Base-by-base conservation (phyloP, 2,888 invertebrate species). In the Dione vanillae region DNA sequence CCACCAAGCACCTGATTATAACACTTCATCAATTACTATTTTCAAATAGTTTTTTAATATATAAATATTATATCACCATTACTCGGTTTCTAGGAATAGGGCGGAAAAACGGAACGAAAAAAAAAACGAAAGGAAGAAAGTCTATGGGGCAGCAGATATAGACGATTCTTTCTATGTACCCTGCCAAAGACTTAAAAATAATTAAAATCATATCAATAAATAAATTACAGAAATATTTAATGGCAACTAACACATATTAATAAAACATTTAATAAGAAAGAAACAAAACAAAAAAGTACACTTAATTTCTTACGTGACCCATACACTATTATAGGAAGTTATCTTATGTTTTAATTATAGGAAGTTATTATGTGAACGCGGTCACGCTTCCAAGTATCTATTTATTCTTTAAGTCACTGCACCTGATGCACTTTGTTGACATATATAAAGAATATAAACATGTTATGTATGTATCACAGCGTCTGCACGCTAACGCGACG, bases 351-450 rank as follows among this genome's bases (percentile, higher is more conserved):
- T 35, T 2, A 45, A 61, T n/a, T 61, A 27, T n/a, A 27, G 61
- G 61, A 61, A 61, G 11, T 61, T 35, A 61, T 43, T 27, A 61
- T n/a, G n/a, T 19, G 47, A 62, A 10, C 12, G 16, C 64, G 14
- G 49, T 64, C 49, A 64, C 40, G 37, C 49, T 64, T 19, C 37
- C 19, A 40, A 51, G 49, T 40, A 8, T 64, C 37, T 37, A 37
- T 49, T 64, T 64, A 47, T 51, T 40, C 37, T 64, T 64, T 16
- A 40, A 56, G 16, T 56, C 35, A 40, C 37, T 64, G 37, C 49
- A n/a, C 40, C 49, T 19, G 19, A 49, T 49, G 16, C 49, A 19
- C 49, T 20, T 47, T 37, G 47, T 43, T 61, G 14, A n/a, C 43
- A 27, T 61, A 61, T 10, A 54, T 37, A 54, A 3, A 27, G 5